Evolutionary conservation across 1,140 invertebrate species (phyloP).

Genomic region (Lethrus apterus): DNA sequence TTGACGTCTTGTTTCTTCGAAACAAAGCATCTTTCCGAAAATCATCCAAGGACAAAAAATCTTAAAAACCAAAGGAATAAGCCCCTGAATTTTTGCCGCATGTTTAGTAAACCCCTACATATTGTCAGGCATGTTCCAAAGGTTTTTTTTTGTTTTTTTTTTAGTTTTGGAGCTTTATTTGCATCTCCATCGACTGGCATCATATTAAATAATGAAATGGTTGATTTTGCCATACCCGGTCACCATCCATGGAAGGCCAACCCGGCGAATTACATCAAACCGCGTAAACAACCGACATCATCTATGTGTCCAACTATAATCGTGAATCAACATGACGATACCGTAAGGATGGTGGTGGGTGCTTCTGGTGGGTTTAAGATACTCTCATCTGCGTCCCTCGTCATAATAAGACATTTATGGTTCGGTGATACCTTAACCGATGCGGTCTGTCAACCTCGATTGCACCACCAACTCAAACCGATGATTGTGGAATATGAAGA

Average conservation of each 20-base stretch:
- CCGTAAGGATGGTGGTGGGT: slow-evolving; percentile 9
- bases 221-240: slow-evolving; percentile 62
- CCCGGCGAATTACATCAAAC: slow-evolving; percentile 2
- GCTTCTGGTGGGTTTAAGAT: slow-evolving; percentile 9
- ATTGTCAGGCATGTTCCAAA: too few species aligned
- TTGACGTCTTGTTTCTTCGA: too few species aligned
- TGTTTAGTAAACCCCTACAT: too few species aligned
- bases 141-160: slow-evolving; percentile 25
- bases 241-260: slow-evolving; percentile 7
- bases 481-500: slow-evolving; percentile 5
- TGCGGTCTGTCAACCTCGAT: slow-evolving; percentile 1
- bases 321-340: neutral
- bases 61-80: too few species aligned
- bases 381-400: neutral
- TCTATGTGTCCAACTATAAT: slow-evolving; percentile 13
- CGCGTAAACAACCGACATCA: slow-evolving; percentile 3
- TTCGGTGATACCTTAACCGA: slow-evolving; percentile 4
- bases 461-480: slow-evolving; percentile 10
- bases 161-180: slow-evolving; percentile 67
- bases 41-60: too few species aligned
- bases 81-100: too few species aligned
- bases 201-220: slow-evolving; percentile 92
- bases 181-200: slow-evolving; percentile 74
- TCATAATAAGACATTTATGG: slow-evolving; percentile 10
- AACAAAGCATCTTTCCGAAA: too few species aligned